A percentile compares a stretch with the other conserved stretches of the same genome.
Evolutionary conservation across 2,888 invertebrate species (phyloP).

Genomic region (Agelastica alni): DNA sequence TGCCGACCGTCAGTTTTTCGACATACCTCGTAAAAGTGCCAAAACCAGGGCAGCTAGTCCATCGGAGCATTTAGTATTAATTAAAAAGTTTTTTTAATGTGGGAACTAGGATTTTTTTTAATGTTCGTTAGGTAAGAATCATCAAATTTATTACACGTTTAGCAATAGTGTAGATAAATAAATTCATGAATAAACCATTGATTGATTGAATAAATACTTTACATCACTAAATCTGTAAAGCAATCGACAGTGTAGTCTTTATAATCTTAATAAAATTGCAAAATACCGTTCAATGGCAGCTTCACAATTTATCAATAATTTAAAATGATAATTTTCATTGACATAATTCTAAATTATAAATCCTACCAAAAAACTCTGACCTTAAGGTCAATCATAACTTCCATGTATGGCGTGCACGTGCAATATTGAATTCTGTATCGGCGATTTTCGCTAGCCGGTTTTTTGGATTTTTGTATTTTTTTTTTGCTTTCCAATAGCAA

Average conservation of each 20-base stretch:
- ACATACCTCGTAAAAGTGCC: too few species aligned
- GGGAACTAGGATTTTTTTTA: too few species aligned
- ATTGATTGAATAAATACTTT: slow-evolving; percentile 1
- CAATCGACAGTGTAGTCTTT: background rate
- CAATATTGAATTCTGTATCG: slow-evolving; percentile 1
- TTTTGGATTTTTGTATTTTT: too few species aligned
- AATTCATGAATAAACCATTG: slow-evolving; percentile 3
- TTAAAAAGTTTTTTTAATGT: too few species aligned
- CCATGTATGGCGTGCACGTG: slow-evolving; percentile 6
- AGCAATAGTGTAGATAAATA: slow-evolving; percentile 6
- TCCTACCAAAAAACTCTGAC: slow-evolving; percentile 7
- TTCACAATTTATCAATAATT: slow-evolving; percentile 10
- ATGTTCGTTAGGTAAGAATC: background rate
- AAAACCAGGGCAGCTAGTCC: too few species aligned
- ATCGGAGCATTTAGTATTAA: too few species aligned
- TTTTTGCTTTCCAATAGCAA: too few species aligned
- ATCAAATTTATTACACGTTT: slow-evolving; percentile 2
- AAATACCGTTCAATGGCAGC: slow-evolving; percentile 5
- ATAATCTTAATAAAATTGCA: slow-evolving; percentile 14
- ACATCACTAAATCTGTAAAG: slow-evolving; percentile 9
- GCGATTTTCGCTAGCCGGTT: too few species aligned
- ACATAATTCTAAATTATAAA: slow-evolving; percentile 22
- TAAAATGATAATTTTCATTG: slow-evolving; percentile 16
- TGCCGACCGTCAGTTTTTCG: too few species aligned
- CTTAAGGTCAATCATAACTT: slow-evolving; percentile 17